phyloP scores from a whole-genome alignment of 2,797 vertebrate species.

The Potorous gilbertii region DNA sequence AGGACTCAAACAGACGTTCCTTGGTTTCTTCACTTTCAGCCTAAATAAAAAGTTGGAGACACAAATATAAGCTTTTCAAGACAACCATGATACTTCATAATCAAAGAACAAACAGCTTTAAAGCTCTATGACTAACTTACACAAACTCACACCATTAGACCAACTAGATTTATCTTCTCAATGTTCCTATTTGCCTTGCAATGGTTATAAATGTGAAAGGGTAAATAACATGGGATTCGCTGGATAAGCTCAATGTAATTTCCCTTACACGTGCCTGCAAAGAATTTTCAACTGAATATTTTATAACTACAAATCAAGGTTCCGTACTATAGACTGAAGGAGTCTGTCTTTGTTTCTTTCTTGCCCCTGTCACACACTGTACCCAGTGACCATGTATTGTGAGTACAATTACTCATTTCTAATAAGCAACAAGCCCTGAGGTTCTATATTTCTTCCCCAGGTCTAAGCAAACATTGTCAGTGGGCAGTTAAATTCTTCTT shows the following conservation, averaged over 20 bases:
- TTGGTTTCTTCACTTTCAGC: slow-evolving; percentile 96
- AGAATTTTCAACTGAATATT: neutral
- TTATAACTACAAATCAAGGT: neutral
- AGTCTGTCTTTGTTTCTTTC: neutral
- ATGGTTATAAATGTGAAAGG: neutral
- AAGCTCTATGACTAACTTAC: neutral
- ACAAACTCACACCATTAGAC: neutral
- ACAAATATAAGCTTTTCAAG: neutral
- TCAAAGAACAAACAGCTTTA: rapidly evolving
- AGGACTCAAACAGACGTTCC: slow-evolving; percentile 96
- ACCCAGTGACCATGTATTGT: too few relatives aligned
- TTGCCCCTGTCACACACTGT: neutral
- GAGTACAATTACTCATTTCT: neutral
- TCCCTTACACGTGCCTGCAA: neutral
- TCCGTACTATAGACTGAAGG: neutral
- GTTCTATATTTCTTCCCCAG: neutral
- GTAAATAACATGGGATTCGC: neutral
- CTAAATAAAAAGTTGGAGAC: slow-evolving; percentile 80
- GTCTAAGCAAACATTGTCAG: neutral
- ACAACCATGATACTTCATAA: rapidly evolving
- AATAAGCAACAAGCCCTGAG: too few relatives aligned
- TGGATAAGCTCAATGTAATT: neutral
- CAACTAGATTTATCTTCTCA: too few relatives aligned
- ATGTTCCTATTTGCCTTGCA: neutral
- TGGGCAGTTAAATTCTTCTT: neutral